Base-by-base conservation (phyloP, 1,140 invertebrate species). In the Leptonema lineaticorne region DNA sequence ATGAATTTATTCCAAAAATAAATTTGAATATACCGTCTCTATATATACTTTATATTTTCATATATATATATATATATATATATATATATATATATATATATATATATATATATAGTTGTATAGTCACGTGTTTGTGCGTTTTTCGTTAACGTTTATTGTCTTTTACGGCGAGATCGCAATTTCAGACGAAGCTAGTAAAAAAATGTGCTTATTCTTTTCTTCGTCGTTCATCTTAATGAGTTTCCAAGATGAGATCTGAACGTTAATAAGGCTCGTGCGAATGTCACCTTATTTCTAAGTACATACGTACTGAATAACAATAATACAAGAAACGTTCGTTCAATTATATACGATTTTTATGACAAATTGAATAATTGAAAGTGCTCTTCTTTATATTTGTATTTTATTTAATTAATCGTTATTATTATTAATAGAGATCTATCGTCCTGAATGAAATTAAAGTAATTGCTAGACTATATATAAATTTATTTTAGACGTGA, bases 181-280 rank as follows among this genome's bases (percentile, higher is more conserved):
- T 53, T 53, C 5, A 16, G 37, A 33, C 11, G 30, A 11, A 41
- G 11, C 20, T 22, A 26, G 14, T 20, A 26, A 53, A 53, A 53
- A 53, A 53, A 53, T 53, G 50, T 53, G 50, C 50, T 53, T 53
- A 53, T 53, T 53, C 50, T 53, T 53, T 50, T 53, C 50, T n/a
- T 18, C 50, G 24, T 26, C 27, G 50, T 53, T 53, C 50, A 53
- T 53, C 50, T 53, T 53, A 53, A 53, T 53, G 50, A 53, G 50
- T 53, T 53, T 26, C 50, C 27, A 53, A 20, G 22, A 53, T 24
- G 50, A 24, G 50, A 26, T 53, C 50, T 53, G 50, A 53, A 53
- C 50, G 50, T 53, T 53, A 53, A 53, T 53, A 24, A 24, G 24
- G 9, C 24, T 53, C 50, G 50, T 22, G 20, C 22, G 27, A 53